phyloP scores from a whole-genome alignment of 2,797 vertebrate species.

The Sebastiscus tertius region DNA sequence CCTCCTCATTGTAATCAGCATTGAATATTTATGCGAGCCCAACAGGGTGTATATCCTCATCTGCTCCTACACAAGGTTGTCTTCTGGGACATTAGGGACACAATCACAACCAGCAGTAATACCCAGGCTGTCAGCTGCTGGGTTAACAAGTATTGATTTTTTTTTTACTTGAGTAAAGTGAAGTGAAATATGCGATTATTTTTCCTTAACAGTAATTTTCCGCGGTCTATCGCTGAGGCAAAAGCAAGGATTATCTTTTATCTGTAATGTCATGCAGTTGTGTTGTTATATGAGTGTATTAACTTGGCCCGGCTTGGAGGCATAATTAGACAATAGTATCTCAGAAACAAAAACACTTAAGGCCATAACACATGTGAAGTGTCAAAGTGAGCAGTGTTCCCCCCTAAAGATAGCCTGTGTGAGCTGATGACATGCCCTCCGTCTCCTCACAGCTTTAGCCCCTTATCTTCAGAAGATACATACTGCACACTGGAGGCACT shows the following conservation, averaged over 20 bases:
- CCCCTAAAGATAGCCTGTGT: background rate
- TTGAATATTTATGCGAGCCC: constrained; percentile 51
- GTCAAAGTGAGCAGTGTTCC: constrained; percentile 18
- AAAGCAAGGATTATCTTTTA: background rate
- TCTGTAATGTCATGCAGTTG: background rate
- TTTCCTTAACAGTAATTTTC: constrained; percentile 1
- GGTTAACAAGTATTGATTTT: background rate
- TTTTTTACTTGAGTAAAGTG: background rate
- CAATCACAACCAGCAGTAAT: constrained; percentile 6
- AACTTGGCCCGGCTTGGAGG: background rate
- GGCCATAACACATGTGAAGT: background rate
- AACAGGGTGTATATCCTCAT: constrained; percentile 21
- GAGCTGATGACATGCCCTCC: background rate
- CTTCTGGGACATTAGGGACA: constrained; percentile 35
- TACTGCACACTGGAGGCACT: background rate
- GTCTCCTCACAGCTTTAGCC: background rate
- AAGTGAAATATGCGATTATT: constrained; percentile 8
- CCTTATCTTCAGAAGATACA: background rate
- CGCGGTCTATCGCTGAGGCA: background rate
- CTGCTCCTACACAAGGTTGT: constrained; percentile 27
- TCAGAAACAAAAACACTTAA: background rate
- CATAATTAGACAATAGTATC: constrained; percentile 9
- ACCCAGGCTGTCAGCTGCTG: constrained; percentile 12
- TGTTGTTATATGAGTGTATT: background rate
- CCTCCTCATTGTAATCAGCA: constrained; percentile 22